Evolutionary conservation across 2,113 vertebrate genomes (phyloP), one percentile per base, ranked within the genome.

Genomic region (Salvator merianae): DNA sequence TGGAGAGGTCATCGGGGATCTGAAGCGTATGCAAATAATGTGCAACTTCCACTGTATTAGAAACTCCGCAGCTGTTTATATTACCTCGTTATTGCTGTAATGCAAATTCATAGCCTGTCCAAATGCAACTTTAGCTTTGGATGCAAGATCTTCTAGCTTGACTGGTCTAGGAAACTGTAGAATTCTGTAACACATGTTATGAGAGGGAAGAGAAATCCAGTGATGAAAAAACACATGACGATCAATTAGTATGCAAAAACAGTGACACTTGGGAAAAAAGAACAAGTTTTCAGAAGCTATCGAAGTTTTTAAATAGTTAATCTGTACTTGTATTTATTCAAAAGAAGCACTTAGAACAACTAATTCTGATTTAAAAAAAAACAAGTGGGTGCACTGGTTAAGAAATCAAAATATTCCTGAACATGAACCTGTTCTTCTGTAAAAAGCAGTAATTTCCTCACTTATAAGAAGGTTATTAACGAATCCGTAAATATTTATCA

Each of bases 61-160:
- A n/a, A 12, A 85, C 84, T n/a, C 66, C 28, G 83, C 18, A 87
- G 36, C 5, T 71, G 87, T 13, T 88, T 82, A 32, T 62, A 47
- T 88, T 95, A 99, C 99, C 98, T 99, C 99, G 4, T 99, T 99
- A 96, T 99, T 99, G 93, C 98, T 98, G 94, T 99, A 99, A 96
- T 99, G 98, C 81, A 99, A 97, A 93, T 98, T 98, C 98, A 99
- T 98, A 22, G 93, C 91, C 87, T 99, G 99, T 87, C 99, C 99
- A 91, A 99, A 99, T 81, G 98, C 98, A 92, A 97, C 94, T 95
- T 97, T 99, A 87, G 98, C 98, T 95, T 99, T 99, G 71, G 95
- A 89, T 87, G 86, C 95, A 93, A 99, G 96, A 93, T 99, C 98
- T 88, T 99, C 98, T 87, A 99, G 96, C 94, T 96, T 97, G 92